A percentile compares a stretch with the other conserved stretches of the same genome.
phyloP scores from a whole-genome alignment of 2,888 invertebrate genomes.

The Celastrina argiolus region DNA sequence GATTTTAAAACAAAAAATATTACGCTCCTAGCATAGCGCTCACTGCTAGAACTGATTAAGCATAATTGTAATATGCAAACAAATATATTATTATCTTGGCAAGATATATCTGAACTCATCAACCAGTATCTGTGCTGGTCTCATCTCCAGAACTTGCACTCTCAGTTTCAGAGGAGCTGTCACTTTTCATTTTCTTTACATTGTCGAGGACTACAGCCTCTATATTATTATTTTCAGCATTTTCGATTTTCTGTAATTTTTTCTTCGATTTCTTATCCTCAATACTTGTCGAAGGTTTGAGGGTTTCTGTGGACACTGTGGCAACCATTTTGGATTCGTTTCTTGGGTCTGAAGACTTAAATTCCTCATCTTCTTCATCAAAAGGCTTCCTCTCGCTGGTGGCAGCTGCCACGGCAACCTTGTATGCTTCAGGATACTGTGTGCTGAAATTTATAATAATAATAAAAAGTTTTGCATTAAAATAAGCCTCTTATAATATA shows the following conservation, averaged over 20 bases:
- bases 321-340: slow-evolving; percentile 66
- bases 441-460: slow-evolving; percentile 47
- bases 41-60: neutral
- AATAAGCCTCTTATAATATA: no score
- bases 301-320: slow-evolving; percentile 67
- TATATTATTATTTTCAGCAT: slow-evolving; percentile 35
- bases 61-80: neutral
- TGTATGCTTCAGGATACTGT: slow-evolving; percentile 83
- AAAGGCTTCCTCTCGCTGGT: slow-evolving; percentile 61
- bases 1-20: neutral
- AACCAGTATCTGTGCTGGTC: slow-evolving; percentile 79
- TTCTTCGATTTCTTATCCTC: slow-evolving; percentile 52
- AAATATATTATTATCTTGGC: neutral
- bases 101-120: slow-evolving; percentile 36
- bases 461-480: neutral
- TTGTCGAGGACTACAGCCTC: slow-evolving; percentile 21
- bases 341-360: slow-evolving; percentile 45
- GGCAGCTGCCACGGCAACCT: slow-evolving; percentile 76
- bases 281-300: slow-evolving; percentile 61
- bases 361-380: slow-evolving; percentile 60
- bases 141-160: slow-evolving; percentile 82
- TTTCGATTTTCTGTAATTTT: slow-evolving; percentile 41
- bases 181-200: slow-evolving; percentile 41
- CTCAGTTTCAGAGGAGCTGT: slow-evolving; percentile 80
- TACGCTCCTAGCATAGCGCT: neutral